Percentiles rank a stretch among this genome's conserved stretches.
Evolutionary conservation across 2,797 vertebrate genomes (phyloP).

Genomic region (Brachyalestes nurse): DNA sequence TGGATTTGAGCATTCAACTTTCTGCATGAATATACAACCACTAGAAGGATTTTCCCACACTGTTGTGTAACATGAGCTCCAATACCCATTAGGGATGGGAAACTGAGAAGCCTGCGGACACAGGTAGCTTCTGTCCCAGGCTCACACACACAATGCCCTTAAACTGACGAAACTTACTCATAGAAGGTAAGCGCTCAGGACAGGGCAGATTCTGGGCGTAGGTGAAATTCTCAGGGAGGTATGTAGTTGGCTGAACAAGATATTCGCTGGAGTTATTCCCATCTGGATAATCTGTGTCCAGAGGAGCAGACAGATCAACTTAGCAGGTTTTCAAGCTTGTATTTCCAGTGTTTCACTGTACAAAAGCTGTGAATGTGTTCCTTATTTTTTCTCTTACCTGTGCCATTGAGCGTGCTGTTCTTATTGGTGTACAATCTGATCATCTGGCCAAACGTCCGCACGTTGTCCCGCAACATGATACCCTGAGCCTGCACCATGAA

Average conservation of each 20-base stretch:
- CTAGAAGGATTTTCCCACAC: background rate
- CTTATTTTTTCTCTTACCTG: slow-evolving; percentile 76
- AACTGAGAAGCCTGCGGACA: background rate
- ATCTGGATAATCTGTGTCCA: slow-evolving; percentile 89
- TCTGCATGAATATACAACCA: background rate
- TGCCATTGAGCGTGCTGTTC: slow-evolving; percentile 92
- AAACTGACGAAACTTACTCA: slow-evolving; percentile 85
- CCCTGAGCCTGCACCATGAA: slow-evolving; percentile 98
- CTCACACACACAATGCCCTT: background rate
- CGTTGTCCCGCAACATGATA: slow-evolving; percentile 96
- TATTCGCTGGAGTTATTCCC: slow-evolving; percentile 93
- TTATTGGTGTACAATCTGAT: slow-evolving; percentile 96
- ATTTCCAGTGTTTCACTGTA: background rate
- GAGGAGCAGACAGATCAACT: background rate
- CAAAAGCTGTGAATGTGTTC: background rate
- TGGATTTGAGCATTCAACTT: background rate
- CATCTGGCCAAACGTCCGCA: slow-evolving; percentile 95
- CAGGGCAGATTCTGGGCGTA: slow-evolving; percentile 90
- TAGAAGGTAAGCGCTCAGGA: slow-evolving; percentile 95
- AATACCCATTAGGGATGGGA: background rate
- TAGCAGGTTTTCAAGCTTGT: background rate
- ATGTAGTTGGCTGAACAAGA: slow-evolving; percentile 88
- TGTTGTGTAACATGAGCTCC: background rate
- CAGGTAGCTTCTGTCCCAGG: background rate
- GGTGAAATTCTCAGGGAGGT: slow-evolving; percentile 96